Conservation (phyloP, 2,797 vertebrate species). For the Paguma larvata region DNA sequence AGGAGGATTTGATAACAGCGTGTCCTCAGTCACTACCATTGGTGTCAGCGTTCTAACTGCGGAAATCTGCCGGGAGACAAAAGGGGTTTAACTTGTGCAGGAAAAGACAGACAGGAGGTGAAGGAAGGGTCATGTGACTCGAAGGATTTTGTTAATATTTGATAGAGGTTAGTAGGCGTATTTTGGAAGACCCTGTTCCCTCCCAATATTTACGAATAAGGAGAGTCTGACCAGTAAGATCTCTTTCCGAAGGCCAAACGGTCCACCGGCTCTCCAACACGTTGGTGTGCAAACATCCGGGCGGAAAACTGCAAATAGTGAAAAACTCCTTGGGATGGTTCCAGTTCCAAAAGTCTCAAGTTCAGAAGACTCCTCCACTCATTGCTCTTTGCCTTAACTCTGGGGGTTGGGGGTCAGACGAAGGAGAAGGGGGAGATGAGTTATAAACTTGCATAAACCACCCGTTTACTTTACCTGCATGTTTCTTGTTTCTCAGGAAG, state of each 20-base stretch:
- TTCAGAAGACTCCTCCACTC: neutral
- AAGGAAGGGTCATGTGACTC: slow-evolving; percentile 22
- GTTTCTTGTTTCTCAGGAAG: neutral
- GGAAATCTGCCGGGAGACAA: slow-evolving; percentile 20
- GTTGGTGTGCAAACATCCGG: neutral
- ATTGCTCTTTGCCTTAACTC: neutral
- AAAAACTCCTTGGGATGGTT: neutral
- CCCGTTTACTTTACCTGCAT: neutral
- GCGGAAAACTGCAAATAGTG: neutral
- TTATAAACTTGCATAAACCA: neutral
- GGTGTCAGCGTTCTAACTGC: neutral
- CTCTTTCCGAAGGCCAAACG: neutral
- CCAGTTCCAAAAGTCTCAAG: neutral
- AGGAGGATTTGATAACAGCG: neutral
- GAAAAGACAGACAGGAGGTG: slow-evolving; percentile 13
- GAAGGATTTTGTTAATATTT: slow-evolving; percentile 21
- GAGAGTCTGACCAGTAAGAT: neutral
- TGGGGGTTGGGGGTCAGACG: neutral
- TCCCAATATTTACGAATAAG: slow-evolving; percentile 36
- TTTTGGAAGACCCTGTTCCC: slow-evolving; percentile 28
- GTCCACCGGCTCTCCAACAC: neutral
- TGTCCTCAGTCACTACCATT: neutral
- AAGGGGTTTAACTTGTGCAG: slow-evolving; percentile 47
- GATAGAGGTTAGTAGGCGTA: neutral
- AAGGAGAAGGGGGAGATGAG: neutral